phyloP scores from a whole-genome alignment of 2,113 vertebrate genomes.

The Phaethornis superciliosus region DNA sequence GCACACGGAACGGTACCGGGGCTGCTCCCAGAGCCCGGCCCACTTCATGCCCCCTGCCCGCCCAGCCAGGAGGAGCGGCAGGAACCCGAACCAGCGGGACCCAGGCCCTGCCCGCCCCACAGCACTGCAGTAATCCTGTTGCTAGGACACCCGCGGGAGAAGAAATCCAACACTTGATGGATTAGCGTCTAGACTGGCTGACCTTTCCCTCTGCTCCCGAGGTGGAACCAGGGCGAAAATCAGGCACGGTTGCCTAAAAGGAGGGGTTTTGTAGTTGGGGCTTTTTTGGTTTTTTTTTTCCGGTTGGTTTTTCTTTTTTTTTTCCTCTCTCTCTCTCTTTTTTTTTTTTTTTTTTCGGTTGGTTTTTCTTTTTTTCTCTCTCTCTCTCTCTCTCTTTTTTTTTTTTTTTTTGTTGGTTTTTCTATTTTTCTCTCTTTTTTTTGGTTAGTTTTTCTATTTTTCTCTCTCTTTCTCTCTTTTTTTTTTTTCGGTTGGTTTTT shows the following conservation, averaged over 20 bases:
- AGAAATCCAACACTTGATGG: conserved; percentile 9
- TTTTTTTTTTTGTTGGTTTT: too few species aligned
- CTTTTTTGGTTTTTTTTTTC: too few species aligned
- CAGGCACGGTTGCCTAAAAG: neutral
- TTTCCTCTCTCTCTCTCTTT: too few species aligned
- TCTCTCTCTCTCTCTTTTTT: too few species aligned
- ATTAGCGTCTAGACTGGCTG: conserved; percentile 64
- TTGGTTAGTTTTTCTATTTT: too few species aligned
- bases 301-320: too few species aligned
- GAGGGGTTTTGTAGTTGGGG: neutral
- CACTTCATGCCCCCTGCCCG: neutral
- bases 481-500: too few species aligned
- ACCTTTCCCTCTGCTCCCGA: conserved; percentile 50
- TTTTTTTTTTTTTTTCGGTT: too few species aligned
- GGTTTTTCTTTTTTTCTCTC: too few species aligned
- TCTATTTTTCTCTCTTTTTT: too few species aligned
- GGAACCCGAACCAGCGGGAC: neutral
- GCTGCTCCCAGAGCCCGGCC: neutral
- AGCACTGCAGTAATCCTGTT: conserved; percentile 18
- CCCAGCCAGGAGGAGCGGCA: neutral
- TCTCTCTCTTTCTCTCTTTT: too few species aligned
- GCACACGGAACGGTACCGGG: accelerated
- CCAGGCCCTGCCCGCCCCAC: neutral
- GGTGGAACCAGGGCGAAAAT: neutral
- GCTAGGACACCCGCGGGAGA: conserved; percentile 27